These are phyloP conservation scores for Hyperopisus bebe DNA, from an alignment of 2,113 vertebrate species.

Conservation along the genomic window DNA sequence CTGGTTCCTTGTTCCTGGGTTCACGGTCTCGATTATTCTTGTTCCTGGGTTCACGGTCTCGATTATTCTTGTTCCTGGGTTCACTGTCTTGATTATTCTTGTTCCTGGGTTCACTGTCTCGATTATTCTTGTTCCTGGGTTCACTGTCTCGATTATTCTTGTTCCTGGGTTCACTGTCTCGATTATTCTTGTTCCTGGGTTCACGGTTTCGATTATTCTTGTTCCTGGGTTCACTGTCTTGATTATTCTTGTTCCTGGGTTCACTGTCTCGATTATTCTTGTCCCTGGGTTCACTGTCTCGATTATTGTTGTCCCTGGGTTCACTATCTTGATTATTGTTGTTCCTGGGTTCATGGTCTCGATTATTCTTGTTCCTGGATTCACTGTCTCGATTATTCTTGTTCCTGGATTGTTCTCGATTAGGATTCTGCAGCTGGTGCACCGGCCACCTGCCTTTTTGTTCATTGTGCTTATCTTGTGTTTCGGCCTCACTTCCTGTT, in stretches of 20 bases:
- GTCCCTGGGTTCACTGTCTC: background rate
- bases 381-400: background rate
- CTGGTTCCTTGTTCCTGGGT: background rate
- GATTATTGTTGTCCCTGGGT: background rate
- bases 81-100: background rate
- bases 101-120: background rate
- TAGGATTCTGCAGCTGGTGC: background rate
- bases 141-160: background rate
- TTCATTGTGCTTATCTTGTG: background rate
- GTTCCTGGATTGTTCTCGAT: background rate
- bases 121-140: background rate
- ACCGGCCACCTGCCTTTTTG: background rate
- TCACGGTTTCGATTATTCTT: background rate
- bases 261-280: background rate
- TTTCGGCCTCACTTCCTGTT: background rate
- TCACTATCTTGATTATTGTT: background rate
- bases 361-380: too few relatives aligned
- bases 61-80: background rate
- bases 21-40: background rate
- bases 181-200: background rate
- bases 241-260: background rate
- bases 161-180: background rate
- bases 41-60: background rate
- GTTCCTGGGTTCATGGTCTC: too few relatives aligned
- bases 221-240: background rate